phyloP scores from a whole-genome alignment of 1,140 invertebrate species.

The Drosophila quadrilineata region DNA sequence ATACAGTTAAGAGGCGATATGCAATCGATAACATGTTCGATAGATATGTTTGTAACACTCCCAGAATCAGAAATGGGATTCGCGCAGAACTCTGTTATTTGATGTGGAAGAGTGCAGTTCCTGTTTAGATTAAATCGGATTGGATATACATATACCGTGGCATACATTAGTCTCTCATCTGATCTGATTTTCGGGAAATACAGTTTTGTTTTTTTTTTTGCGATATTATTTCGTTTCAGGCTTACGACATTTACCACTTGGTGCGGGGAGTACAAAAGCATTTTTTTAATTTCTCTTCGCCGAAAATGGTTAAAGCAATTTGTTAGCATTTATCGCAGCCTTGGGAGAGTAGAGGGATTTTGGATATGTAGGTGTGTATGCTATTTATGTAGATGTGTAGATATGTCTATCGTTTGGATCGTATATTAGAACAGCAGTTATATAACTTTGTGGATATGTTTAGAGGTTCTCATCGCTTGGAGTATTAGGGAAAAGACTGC shows the following conservation, averaged over 20 bases:
- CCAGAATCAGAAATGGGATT: slow-evolving; percentile 76
- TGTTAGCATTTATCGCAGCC: slow-evolving; percentile 16
- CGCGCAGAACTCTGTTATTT: slow-evolving; percentile 65
- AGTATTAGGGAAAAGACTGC: neutral
- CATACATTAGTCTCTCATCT: slow-evolving; percentile 37
- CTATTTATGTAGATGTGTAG: neutral
- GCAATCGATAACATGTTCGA: too few species aligned
- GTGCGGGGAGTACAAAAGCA: slow-evolving; percentile 4
- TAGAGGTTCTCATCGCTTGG: too few species aligned
- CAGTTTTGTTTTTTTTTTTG: neutral
- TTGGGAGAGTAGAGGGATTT: too few species aligned
- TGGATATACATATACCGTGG: too few species aligned
- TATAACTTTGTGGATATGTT: slow-evolving; percentile 42
- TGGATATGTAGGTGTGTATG: slow-evolving; percentile 21
- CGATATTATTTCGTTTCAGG: neutral
- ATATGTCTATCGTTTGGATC: neutral
- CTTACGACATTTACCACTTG: slow-evolving; percentile 44
- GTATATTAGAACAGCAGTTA: slow-evolving; percentile 16
- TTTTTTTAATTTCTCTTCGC: slow-evolving; percentile 11
- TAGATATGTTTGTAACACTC: neutral
- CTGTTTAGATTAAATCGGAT: slow-evolving; percentile 75
- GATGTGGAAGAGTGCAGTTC: slow-evolving; percentile 65
- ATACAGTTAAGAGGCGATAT: slow-evolving; percentile 20
- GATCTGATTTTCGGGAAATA: neutral
- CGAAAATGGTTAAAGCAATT: too few species aligned